Conservation (phyloP, 2,888 invertebrate genomes). For the Thera obeliscata region DNA sequence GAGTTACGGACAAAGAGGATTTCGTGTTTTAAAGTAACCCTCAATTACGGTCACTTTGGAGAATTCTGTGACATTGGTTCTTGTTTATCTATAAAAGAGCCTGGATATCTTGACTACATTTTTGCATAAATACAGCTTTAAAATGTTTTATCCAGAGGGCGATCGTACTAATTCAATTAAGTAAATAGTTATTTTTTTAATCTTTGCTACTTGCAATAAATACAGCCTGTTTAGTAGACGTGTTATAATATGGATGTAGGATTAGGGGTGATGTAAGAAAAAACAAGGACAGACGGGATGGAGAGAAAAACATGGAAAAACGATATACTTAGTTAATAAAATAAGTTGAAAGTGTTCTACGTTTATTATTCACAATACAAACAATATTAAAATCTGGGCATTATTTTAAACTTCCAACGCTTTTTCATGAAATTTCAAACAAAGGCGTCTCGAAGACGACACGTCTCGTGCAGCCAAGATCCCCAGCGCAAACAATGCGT, state of each 20-base stretch:
- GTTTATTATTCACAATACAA: too few relatives aligned
- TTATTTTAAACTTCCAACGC: conserved; percentile 23
- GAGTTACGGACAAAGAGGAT: conserved; percentile 55
- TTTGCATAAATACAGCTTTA: background rate
- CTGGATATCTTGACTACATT: too few relatives aligned
- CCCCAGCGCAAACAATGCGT: conserved; percentile 54
- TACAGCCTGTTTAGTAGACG: too few relatives aligned
- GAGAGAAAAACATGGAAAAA: too few relatives aligned
- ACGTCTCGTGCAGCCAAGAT: conserved; percentile 52
- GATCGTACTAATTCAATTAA: too few relatives aligned
- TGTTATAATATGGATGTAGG: too few relatives aligned
- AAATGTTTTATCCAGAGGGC: background rate
- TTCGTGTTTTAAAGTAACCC: conserved; percentile 58
- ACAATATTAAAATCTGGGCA: background rate
- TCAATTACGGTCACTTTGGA: conserved; percentile 44
- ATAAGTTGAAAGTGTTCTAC: too few relatives aligned
- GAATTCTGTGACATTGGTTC: conserved; percentile 23
- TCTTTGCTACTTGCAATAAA: too few relatives aligned
- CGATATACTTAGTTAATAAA: too few relatives aligned
- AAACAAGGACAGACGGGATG: too few relatives aligned
- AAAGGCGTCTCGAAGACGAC: conserved; percentile 34
- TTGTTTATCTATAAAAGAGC: conserved; percentile 7
- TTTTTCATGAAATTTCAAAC: conserved; percentile 30
- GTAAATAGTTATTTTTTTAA: too few relatives aligned
- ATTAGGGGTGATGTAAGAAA: too few relatives aligned